Evolutionary conservation across 2,797 vertebrate genomes (phyloP).

Genomic region (Enteromius anoplus): DNA sequence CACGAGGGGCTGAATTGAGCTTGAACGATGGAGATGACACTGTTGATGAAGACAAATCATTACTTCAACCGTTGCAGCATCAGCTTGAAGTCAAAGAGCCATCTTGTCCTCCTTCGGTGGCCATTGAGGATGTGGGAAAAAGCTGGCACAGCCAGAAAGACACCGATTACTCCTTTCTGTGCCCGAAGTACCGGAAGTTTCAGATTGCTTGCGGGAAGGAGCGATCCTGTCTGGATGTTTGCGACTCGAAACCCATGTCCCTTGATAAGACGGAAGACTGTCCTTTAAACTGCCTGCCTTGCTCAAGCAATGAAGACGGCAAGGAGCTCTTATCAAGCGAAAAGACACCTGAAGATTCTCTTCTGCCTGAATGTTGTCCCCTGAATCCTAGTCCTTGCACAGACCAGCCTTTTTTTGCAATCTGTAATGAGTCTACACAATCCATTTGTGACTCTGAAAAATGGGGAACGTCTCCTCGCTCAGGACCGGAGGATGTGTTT

Average conservation of each 20-base stretch:
- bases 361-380: conserved; percentile 15
- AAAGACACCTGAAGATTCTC: conserved; percentile 26
- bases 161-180: conserved; percentile 72
- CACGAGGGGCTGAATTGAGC: conserved; percentile 57
- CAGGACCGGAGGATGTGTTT: conserved; percentile 2
- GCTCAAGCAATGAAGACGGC: conserved; percentile 40
- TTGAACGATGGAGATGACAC: conserved; percentile 28
- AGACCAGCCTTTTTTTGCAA: conserved; percentile 11
- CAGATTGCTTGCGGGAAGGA: conserved; percentile 87
- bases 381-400: conserved; percentile 19
- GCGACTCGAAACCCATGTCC: conserved; percentile 46
- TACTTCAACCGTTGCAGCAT: conserved; percentile 68
- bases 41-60: conserved; percentile 69
- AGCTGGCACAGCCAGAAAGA: conserved; percentile 12
- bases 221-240: conserved; percentile 64
- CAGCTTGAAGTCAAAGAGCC: conserved; percentile 69
- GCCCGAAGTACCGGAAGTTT: conserved; percentile 93
- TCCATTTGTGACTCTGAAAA: conserved; percentile 25
- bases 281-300: conserved; percentile 45
- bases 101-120: conserved; percentile 54
- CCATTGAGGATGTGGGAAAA: conserved; percentile 60
- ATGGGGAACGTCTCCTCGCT: background rate
- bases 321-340: conserved; percentile 45
- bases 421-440: conserved; percentile 31
- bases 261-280: conserved; percentile 42